Base-by-base conservation (phyloP, 2,797 vertebrate genomes). In the Huso huso region DNA sequence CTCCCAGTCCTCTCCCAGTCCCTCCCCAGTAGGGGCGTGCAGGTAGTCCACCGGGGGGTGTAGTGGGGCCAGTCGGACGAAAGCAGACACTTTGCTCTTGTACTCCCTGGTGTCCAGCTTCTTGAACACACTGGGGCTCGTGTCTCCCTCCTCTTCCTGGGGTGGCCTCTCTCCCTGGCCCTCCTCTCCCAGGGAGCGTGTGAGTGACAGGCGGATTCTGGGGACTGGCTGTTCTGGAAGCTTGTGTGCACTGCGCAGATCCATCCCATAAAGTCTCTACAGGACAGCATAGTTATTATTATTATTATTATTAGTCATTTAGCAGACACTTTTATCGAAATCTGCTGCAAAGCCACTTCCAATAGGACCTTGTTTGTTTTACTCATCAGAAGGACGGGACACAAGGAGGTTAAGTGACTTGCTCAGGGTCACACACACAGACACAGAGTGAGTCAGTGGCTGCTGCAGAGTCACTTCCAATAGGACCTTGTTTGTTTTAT, bases 201-300 rank as follows among this genome's bases (percentile, higher is more conserved):
- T 87, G 73, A 98, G 91, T 60, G 96, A 98, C 75, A 98, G 94
- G 70, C 95, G 93, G 61, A 97, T 87, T 71, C 95, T 92, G 3
- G 88, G 79, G 0, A 79, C 12, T 49, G 91, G 84, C 79, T 92
- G 88, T 71, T 89, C 90, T 50, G 83, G 82, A 59, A 83, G 79
- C 83, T 97, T 95, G 86, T 93, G 87, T 63, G 95, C 87, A 8
- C 96, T 98, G 72, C 95, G 94, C 70, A 98, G 91, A 83, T 97
- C 96, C 96, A 97, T 98, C 73, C 92, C 84, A 74, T 95, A 98
- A 65, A 98, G 85, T 75, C 92, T 93, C 96, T 98, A 83, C 65
- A 78, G 73, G 48, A 57, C 10, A 37, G 4, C 23, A 37, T 37
- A 37, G 23, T 37, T 4, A 3, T 37, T 18, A 18, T 18, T 18